Evolutionary conservation across 2,113 vertebrate genomes (phyloP).

Genomic region (Triplophysa rosa): DNA sequence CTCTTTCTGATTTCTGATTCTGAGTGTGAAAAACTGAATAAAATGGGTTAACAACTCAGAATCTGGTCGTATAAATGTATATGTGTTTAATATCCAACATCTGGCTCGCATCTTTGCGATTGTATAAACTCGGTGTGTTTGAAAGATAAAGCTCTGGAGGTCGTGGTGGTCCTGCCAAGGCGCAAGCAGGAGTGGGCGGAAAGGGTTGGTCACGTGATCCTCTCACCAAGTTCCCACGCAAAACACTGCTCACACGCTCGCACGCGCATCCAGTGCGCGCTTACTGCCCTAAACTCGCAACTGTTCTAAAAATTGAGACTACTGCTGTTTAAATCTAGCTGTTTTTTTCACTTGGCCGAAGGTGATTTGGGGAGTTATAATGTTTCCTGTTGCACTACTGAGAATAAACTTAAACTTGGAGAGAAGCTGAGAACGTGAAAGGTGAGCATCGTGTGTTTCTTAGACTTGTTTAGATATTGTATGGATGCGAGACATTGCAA

Average conservation of each 20-base stretch:
- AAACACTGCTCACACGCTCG: conserved; percentile 12
- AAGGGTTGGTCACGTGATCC: conserved; percentile 25
- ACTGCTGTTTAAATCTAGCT: neutral
- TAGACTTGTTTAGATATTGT: neutral
- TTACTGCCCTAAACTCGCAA: neutral
- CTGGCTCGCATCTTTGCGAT: conserved; percentile 17
- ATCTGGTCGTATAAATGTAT: conserved; percentile 11
- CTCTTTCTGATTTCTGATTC: no score
- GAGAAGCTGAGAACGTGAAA: conserved; percentile 6
- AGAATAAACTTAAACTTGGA: conserved; percentile 12
- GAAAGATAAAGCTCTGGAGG: conserved; percentile 14
- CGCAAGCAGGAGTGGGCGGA: conserved; percentile 15
- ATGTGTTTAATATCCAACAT: conserved; percentile 20
- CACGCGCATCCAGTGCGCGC: neutral
- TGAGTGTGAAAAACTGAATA: conserved; percentile 7
- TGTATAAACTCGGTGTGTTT: conserved; percentile 25
- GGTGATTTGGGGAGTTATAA: neutral
- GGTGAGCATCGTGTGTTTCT: neutral
- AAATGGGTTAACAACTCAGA: neutral
- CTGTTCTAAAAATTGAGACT: neutral
- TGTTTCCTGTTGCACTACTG: neutral
- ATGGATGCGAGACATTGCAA: neutral
- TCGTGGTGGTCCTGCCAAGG: conserved; percentile 16
- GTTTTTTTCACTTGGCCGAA: neutral
- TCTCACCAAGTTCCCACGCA: conserved; percentile 41